Evolutionary conservation across 2,113 vertebrate species (phyloP).

Genomic region (Sinocyclocheilus grahami): DNA sequence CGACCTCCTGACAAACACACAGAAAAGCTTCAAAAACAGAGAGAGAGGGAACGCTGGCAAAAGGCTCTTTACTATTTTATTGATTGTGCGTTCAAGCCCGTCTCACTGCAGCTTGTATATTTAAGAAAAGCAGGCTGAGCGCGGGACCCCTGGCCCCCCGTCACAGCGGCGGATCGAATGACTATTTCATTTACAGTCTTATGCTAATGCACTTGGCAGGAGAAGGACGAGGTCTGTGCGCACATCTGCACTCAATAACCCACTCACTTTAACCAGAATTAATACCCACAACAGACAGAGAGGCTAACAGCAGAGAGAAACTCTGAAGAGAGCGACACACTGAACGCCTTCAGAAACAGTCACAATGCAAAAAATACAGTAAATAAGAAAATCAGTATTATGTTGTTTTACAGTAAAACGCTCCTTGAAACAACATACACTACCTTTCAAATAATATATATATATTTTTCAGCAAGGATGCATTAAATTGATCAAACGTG

Average conservation of each 20-base stretch:
- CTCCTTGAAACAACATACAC: background rate
- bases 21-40: background rate
- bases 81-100: background rate
- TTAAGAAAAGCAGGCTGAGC: slow-evolving; percentile 57
- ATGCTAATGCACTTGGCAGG: slow-evolving; percentile 60
- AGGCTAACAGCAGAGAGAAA: background rate
- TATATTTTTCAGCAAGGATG: background rate
- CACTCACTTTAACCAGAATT: slow-evolving; percentile 57
- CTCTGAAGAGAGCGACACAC: too few species aligned
- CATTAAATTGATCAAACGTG: background rate
- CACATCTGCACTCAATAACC: slow-evolving; percentile 57
- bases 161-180: slow-evolving; percentile 55
- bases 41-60: background rate
- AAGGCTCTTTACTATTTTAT: background rate
- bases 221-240: slow-evolving; percentile 47
- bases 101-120: slow-evolving; percentile 52
- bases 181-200: slow-evolving; percentile 64
- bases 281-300: slow-evolving; percentile 54
- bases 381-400: background rate
- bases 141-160: slow-evolving; percentile 37
- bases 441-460: background rate
- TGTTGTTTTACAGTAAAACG: background rate
- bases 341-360: background rate
- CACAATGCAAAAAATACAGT: background rate
- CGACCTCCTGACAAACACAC: slow-evolving; percentile 27